Evolutionary conservation across 2,888 invertebrate genomes (phyloP), one percentile per base, ranked within the genome.

Genomic region (Synanthedon myopaeformis): DNA sequence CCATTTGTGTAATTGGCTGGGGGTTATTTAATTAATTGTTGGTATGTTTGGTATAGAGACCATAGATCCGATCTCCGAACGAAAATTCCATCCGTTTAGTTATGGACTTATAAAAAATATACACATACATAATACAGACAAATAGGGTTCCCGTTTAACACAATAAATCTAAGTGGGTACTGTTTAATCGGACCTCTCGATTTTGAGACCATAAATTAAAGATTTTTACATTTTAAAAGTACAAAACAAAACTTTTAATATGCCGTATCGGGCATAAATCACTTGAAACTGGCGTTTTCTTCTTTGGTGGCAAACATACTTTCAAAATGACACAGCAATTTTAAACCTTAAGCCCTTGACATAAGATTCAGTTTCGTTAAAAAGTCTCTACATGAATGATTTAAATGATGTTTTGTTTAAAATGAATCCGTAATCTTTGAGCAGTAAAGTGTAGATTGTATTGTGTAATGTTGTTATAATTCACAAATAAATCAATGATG

Each of bases 241-340:
- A 76, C 79, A 75, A 76, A 86, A 84, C 83, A 84, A 84, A 82
- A 84, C 81, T 72, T 82, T 84, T 85, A 86, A 86, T 87, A 85
- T 70, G 74, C 73, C 80, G 76, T 83, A 84, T 85, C 82, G 79
- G 70, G 63, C 72, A 83, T 87, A 87, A 86, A 86, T 87, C 86
- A 86, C 80, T 72, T 67, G 67, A 74, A 83, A 86, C 76, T 81
- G 84, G 83, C 83, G 73, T 81, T 76, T 76, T 82, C 84, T 76
- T 77, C 84, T 82, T 82, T 72, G 84, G 84, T 84, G 84, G 84
- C 69, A 70, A 63, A 60, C 71, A 65, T 65, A 52, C 51, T 49
- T 51, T 10, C 35, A 35, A 35, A 35, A 3, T 35, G 0, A 2
- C 35, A 10, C 10, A 35, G 8, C 35, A 35, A 10, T 35, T 35